A percentile compares a stretch with the other conserved stretches of the same genome.
These are phyloP conservation scores for Tragelaphus scriptus DNA, from an alignment of 2,113 vertebrate species.

Conservation along the genomic window DNA sequence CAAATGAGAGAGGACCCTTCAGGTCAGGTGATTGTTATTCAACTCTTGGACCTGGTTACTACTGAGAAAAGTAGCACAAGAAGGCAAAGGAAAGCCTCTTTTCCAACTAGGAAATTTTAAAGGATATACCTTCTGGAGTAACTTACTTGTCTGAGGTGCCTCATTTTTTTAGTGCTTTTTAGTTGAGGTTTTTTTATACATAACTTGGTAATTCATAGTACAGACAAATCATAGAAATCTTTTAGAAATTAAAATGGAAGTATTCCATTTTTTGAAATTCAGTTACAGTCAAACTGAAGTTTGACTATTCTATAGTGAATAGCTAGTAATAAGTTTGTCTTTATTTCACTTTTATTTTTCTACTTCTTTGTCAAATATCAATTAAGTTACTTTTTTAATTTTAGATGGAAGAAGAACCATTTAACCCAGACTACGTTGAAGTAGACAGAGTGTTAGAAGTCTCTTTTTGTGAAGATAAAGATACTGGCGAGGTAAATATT, in stretches of 20 bases:
- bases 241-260: constrained; percentile 27
- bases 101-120: neutral
- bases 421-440: constrained; percentile 98
- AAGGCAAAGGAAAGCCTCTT: neutral
- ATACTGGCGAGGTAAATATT: constrained; percentile 92
- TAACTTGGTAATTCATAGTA: neutral
- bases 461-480: constrained; percentile 98
- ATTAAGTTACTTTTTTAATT: constrained; percentile 58
- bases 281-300: constrained; percentile 1
- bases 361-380: neutral
- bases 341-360: neutral
- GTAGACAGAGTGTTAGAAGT: constrained; percentile 97
- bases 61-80: neutral
- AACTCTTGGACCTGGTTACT: neutral
- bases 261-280: neutral
- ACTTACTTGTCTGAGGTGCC: neutral
- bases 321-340: neutral
- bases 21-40: neutral
- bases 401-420: constrained; percentile 98
- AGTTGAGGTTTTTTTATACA: neutral
- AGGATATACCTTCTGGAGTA: neutral
- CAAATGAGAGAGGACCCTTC: neutral
- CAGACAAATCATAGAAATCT: neutral
- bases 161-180: neutral
- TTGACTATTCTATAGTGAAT: neutral